Evolutionary conservation across 2,797 vertebrate species (phyloP).

Genomic region (Eulemur mongoz): DNA sequence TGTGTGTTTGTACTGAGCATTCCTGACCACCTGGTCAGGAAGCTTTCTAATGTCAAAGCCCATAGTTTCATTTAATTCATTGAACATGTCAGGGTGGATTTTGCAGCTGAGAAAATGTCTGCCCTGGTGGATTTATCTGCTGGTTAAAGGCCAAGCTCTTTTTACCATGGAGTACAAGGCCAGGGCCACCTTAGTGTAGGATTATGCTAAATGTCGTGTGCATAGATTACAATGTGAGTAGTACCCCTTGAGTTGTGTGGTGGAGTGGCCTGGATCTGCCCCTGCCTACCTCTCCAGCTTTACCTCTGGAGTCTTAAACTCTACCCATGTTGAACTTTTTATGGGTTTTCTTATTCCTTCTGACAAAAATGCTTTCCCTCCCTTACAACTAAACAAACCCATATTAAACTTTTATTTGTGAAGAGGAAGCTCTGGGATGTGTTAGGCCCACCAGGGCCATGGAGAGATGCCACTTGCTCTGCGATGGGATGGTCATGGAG

Average conservation of each 20-base stretch:
- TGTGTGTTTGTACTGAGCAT: background rate
- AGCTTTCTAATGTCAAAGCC: background rate
- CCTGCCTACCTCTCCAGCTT: background rate
- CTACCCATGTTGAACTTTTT: background rate
- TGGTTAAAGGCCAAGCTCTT: background rate
- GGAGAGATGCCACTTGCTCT: background rate
- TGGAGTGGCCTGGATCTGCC: background rate
- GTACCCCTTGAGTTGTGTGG: background rate
- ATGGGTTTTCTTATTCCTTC: background rate
- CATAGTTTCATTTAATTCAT: background rate
- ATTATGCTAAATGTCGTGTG: background rate
- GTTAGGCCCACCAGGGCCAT: background rate
- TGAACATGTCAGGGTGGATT: background rate
- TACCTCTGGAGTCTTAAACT: background rate
- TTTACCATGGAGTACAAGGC: rapidly evolving
- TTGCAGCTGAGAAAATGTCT: background rate
- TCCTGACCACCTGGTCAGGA: background rate
- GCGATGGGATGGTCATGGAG: background rate
- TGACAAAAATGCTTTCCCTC: background rate
- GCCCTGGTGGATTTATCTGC: background rate
- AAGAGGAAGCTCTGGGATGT: background rate
- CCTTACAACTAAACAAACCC: background rate
- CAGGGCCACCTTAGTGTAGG: background rate
- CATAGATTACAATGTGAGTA: no score
- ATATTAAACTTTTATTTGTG: background rate